Conservation (phyloP, 1,140 invertebrate species). For the Drosophila kohkoa region DNA sequence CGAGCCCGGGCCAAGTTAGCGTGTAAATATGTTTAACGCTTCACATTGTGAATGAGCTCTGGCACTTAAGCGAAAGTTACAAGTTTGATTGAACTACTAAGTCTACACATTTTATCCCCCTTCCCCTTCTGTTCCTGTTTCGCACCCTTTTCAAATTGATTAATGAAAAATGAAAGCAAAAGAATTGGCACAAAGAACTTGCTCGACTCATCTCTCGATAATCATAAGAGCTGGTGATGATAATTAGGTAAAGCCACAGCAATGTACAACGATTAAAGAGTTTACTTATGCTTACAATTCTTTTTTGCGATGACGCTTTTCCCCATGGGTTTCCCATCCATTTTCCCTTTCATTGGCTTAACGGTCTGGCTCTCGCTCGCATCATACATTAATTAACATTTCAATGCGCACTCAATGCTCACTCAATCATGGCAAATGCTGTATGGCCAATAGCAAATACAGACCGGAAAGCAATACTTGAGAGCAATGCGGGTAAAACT, state of each 20-base stretch:
- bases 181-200: constrained; percentile 41
- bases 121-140: not conserved
- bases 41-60: constrained; percentile 33
- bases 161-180: constrained; percentile 14
- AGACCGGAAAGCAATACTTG: constrained; percentile 29
- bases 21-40: constrained; percentile 57
- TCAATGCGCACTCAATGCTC: constrained; percentile 39
- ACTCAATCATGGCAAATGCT: constrained; percentile 39
- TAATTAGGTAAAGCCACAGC: constrained; percentile 18
- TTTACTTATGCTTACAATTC: not conserved
- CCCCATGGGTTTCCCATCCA: constrained; percentile 4
- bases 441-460: constrained; percentile 43
- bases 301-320: not conserved
- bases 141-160: constrained; percentile 5
- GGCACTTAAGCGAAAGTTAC: constrained; percentile 45
- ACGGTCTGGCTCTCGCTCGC: constrained; percentile 2
- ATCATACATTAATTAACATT: constrained; percentile 66
- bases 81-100: constrained; percentile 40
- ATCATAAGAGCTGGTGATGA: constrained; percentile 20
- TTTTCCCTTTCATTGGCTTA: constrained; percentile 22
- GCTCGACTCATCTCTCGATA: constrained; percentile 22
- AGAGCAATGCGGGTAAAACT: not conserved
- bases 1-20: constrained; percentile 41
- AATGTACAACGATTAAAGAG: not conserved
- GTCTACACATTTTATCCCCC: not conserved